Evolutionary conservation across 1,140 invertebrate genomes (phyloP).

Genomic region (fruit fly (Drosophila melanogaster)): DNA sequence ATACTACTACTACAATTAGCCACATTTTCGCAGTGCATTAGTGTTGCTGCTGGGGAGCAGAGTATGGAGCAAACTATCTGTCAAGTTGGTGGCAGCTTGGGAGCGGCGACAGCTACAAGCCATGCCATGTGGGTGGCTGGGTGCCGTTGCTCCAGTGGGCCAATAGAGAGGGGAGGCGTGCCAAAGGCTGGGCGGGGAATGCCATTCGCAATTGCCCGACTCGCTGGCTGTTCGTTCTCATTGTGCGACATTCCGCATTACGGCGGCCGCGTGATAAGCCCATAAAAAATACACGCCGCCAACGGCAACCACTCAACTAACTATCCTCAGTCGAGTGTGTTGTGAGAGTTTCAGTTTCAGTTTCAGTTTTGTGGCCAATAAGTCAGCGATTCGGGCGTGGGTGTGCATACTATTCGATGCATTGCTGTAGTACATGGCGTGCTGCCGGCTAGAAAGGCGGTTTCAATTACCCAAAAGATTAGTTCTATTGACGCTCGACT

Average conservation of each 20-base stretch:
- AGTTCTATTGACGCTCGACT: constrained; percentile 48
- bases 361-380: constrained; percentile 51
- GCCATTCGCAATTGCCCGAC: constrained; percentile 26
- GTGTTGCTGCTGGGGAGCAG: constrained; percentile 13
- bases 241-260: constrained; percentile 55
- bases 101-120: constrained; percentile 34
- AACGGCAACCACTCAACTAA: constrained; percentile 5
- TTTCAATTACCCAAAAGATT: constrained; percentile 57
- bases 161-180: neutral
- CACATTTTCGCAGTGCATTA: constrained; percentile 6
- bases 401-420: neutral
- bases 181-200: constrained; percentile 1
- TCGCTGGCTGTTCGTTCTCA: constrained; percentile 29
- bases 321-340: constrained; percentile 7
- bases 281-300: constrained; percentile 37
- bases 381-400: constrained; percentile 34
- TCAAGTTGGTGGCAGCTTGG: constrained; percentile 33
- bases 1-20: neutral
- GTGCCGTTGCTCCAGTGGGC: constrained; percentile 2
- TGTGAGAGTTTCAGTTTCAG: constrained; percentile 39
- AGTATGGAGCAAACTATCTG: constrained; percentile 29
- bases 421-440: neutral
- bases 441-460: constrained; percentile 56
- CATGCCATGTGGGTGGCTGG: constrained; percentile 43
- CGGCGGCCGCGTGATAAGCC: constrained; percentile 48